Evolutionary conservation across 2,888 invertebrate genomes (phyloP).

Genomic region (Phoenoteleia sp.): DNA sequence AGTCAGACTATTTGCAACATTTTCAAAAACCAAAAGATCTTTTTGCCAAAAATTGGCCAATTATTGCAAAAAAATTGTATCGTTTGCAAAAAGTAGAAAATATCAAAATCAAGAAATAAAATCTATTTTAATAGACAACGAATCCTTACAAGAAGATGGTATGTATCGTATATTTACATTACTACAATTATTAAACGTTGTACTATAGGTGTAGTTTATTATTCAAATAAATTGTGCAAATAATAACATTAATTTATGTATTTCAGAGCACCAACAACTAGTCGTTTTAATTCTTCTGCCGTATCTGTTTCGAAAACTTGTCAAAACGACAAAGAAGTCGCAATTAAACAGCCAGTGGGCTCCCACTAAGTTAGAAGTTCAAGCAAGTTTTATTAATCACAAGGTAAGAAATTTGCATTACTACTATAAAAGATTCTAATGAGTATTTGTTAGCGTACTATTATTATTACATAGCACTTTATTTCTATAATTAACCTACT

Average conservation of each 20-base stretch:
- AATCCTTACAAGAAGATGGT: neutral
- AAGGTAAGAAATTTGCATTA: constrained; percentile 11
- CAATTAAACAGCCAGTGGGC: neutral
- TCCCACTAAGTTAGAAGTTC: neutral
- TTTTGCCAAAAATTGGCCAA: neutral
- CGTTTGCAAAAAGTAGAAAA: too few species aligned
- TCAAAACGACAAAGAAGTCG: neutral
- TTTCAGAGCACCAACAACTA: neutral
- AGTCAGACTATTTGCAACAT: neutral
- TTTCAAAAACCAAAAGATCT: neutral
- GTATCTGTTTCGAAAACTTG: neutral
- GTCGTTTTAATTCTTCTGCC: neutral
- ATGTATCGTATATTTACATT: neutral
- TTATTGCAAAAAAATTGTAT: neutral
- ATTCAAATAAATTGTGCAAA: neutral
- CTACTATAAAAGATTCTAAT: too few species aligned
- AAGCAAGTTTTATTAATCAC: constrained; percentile 1
- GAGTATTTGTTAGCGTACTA: too few species aligned
- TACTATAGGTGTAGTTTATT: too few species aligned
- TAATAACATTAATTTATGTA: neutral
- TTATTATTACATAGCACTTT: too few species aligned
- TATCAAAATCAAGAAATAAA: neutral
- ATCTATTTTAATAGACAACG: neutral
- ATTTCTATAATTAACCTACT: too few species aligned
- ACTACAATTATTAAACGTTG: too few species aligned